Conservation (phyloP, 2,888 invertebrate genomes). For the Torymus auratus region DNA sequence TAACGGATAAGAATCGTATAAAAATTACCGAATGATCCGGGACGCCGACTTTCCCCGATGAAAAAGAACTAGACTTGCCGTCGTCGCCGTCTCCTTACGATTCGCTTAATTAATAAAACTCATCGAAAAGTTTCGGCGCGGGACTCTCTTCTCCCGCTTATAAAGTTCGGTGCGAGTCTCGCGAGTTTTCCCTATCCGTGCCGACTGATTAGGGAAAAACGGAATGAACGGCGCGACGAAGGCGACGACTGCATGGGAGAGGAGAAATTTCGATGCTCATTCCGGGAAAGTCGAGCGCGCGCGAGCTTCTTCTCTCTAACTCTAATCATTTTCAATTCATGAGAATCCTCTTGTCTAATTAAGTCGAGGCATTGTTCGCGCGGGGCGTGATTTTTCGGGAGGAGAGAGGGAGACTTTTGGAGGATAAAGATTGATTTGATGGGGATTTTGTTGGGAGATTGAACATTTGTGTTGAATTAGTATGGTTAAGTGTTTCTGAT, state of each 20-base stretch:
- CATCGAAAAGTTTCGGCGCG: slow-evolving; percentile 36
- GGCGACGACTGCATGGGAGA: not conserved
- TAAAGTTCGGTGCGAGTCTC: slow-evolving; percentile 14
- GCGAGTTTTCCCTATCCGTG: not conserved
- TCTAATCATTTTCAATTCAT: slow-evolving; percentile 42
- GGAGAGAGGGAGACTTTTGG: no score
- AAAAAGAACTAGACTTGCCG: slow-evolving; percentile 30
- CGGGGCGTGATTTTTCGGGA: not conserved
- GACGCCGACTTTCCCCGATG: not conserved
- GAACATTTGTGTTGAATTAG: not conserved
- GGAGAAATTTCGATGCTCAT: slow-evolving; percentile 40
- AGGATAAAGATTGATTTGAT: no score
- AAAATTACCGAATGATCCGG: slow-evolving; percentile 24
- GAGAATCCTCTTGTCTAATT: slow-evolving; percentile 22
- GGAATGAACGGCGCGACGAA: not conserved
- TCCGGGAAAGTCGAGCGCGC: not conserved
- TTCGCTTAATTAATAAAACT: slow-evolving; percentile 49
- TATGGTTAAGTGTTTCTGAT: not conserved
- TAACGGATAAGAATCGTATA: slow-evolving; percentile 25
- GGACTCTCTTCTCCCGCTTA: not conserved
- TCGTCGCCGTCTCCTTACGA: not conserved
- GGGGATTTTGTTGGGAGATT: no score
- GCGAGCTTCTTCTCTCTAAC: not conserved
- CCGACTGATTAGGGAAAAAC: slow-evolving; percentile 32
- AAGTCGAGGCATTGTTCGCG: slow-evolving; percentile 6